Evolutionary conservation across 2,797 vertebrate species (phyloP).

Genomic region (Melopsittacus undulatus): DNA sequence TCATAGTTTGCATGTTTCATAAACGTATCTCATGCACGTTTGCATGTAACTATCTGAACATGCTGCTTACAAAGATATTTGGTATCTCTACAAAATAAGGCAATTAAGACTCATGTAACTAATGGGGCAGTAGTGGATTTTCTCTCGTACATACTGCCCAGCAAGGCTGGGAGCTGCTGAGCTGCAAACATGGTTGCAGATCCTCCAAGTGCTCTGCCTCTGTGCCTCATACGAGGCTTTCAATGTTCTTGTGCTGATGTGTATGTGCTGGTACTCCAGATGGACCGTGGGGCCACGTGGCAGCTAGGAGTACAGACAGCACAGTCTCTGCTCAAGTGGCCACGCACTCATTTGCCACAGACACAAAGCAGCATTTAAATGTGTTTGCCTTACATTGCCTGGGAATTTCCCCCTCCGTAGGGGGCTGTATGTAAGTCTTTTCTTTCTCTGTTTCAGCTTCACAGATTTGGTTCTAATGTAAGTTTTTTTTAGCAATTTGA

Average conservation of each 20-base stretch:
- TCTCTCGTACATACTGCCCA: fast-evolving
- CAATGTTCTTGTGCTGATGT: neutral
- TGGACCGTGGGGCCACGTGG: neutral
- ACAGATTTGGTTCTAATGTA: neutral
- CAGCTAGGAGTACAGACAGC: neutral
- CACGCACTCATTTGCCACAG: neutral
- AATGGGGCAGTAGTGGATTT: neutral
- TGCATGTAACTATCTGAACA: neutral
- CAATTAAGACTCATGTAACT: neutral
- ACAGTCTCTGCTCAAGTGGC: neutral
- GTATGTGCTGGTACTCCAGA: neutral
- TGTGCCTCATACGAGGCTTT: neutral
- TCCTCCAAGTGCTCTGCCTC: neutral
- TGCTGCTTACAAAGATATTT: neutral
- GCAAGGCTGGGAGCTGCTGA: neutral
- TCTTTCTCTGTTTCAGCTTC: neutral
- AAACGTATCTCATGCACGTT: neutral
- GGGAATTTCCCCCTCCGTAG: neutral
- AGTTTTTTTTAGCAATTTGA: neutral
- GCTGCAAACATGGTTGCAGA: neutral
- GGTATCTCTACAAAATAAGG: constrained; percentile 13
- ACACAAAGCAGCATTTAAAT: neutral
- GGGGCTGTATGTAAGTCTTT: neutral
- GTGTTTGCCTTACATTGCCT: neutral
- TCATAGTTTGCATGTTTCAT: constrained; percentile 37